phyloP scores from a whole-genome alignment of 2,113 vertebrate species.

The Pseudorectes ferrugineus region DNA sequence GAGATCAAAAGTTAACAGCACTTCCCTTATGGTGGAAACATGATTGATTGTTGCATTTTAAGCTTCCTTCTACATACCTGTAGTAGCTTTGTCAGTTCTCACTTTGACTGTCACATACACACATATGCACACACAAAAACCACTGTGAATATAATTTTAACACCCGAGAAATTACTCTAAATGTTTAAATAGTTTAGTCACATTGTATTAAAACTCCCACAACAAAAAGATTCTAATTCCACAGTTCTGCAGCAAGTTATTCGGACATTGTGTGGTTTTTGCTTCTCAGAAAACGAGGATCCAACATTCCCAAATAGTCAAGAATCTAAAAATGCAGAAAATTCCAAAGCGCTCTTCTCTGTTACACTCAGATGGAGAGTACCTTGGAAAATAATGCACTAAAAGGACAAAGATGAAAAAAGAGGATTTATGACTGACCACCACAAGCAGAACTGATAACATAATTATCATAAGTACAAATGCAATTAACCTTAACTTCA shows the following conservation, averaged over 20 bases:
- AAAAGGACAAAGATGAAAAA: not conserved
- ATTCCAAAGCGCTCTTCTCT: not conserved
- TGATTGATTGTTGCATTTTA: not conserved
- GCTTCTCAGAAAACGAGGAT: not conserved
- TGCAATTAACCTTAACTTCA: conserved; percentile 5
- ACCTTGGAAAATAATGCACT: not conserved
- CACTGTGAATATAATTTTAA: not conserved
- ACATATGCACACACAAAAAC: rapidly evolving
- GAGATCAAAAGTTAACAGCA: not conserved
- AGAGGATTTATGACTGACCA: not conserved
- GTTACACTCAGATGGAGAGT: not conserved
- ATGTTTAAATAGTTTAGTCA: not conserved
- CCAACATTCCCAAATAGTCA: not conserved
- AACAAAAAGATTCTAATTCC: not conserved
- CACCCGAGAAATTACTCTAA: not conserved
- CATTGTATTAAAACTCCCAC: not conserved
- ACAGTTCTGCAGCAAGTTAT: not conserved
- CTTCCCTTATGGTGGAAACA: not conserved
- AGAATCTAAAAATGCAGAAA: not conserved
- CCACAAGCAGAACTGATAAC: not conserved
- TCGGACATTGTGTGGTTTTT: not conserved
- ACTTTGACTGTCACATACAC: not conserved
- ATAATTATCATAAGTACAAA: not conserved
- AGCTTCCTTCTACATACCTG: not conserved
- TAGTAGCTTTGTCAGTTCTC: not conserved